phyloP scores from a whole-genome alignment of 2,113 vertebrate genomes.

The Chaetodon auriga region DNA sequence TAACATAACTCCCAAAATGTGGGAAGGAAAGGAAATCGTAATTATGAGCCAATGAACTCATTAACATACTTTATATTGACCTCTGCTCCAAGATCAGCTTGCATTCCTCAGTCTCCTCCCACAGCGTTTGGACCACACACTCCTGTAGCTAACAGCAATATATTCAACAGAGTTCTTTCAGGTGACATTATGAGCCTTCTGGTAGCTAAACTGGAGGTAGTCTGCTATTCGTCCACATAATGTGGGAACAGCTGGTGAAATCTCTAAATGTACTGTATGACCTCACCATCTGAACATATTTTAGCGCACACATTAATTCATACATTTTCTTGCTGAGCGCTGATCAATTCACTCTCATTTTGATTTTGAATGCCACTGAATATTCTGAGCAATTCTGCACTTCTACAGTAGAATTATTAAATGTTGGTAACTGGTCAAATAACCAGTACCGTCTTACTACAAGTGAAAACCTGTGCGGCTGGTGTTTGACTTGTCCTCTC shows the following conservation, averaged over 20 bases:
- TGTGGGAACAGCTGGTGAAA: conserved; percentile 14
- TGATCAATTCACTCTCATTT: neutral
- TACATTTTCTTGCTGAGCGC: neutral
- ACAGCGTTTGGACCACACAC: neutral
- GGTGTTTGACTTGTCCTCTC: too few relatives aligned
- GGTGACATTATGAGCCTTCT: conserved; percentile 25
- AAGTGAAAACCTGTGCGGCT: too few relatives aligned
- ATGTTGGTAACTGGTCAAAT: neutral
- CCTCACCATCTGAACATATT: conserved; percentile 11
- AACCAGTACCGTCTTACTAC: neutral
- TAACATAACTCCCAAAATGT: neutral
- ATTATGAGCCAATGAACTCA: neutral
- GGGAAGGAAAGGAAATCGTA: neutral
- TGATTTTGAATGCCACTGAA: neutral
- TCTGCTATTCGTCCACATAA: conserved; percentile 11
- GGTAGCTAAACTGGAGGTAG: conserved; percentile 6
- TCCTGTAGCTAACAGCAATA: neutral
- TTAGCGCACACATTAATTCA: conserved; percentile 22
- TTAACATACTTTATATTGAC: conserved; percentile 2
- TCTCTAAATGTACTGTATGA: conserved; percentile 21
- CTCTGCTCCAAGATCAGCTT: conserved; percentile 18
- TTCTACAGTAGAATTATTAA: neutral
- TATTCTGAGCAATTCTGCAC: neutral
- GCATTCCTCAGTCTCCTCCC: neutral
- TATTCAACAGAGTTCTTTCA: conserved; percentile 34